Evolutionary conservation across 2,113 vertebrate species (phyloP).

Genomic region (Labeo catla): DNA sequence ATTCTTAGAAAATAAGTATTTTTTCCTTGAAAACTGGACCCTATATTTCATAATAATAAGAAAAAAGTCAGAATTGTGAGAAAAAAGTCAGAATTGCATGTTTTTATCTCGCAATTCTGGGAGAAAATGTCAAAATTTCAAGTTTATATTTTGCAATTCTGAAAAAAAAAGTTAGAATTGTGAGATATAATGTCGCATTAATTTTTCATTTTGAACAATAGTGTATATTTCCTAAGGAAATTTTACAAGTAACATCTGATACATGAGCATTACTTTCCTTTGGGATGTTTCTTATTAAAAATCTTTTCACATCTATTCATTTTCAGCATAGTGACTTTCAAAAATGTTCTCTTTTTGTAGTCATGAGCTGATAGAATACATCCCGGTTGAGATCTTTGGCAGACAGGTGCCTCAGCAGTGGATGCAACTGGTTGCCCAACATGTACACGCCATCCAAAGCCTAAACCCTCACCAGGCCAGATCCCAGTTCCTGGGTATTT

Average conservation of each 20-base stretch:
- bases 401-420: constrained; percentile 84
- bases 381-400: constrained; percentile 85
- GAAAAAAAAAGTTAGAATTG: too few species aligned
- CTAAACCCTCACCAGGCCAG: constrained; percentile 86
- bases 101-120: too few species aligned
- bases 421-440: constrained; percentile 86
- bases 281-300: neutral
- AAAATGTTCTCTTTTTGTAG: constrained; percentile 67
- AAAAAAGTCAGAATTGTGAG: too few species aligned
- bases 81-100: too few species aligned
- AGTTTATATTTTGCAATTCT: too few species aligned
- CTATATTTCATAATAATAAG: too few species aligned
- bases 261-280: neutral
- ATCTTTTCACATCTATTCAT: neutral
- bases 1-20: too few species aligned
- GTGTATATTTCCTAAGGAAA: neutral
- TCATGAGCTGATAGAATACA: constrained; percentile 88
- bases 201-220: neutral
- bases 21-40: too few species aligned
- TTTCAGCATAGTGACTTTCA: neutral
- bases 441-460: constrained; percentile 85
- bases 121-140: too few species aligned
- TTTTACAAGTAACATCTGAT: neutral
- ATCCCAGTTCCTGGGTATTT: constrained; percentile 85
- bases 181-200: too few species aligned